Base-by-base conservation (phyloP, 2,113 vertebrate species). In the Anthoscopus minutus region DNA sequence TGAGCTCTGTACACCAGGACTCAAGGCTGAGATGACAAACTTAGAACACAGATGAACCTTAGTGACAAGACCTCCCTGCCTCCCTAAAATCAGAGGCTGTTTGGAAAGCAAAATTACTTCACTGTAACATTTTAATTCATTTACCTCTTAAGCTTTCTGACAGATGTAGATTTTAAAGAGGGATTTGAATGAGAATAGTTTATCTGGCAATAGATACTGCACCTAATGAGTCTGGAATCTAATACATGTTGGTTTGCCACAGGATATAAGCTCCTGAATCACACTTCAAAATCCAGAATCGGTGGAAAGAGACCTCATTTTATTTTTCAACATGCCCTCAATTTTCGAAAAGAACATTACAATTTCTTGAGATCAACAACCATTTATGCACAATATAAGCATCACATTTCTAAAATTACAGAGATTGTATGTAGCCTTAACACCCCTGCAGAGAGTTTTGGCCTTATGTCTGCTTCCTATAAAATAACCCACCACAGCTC, bases 121-220 rank as follows among this genome's bases (percentile, higher is more conserved):
- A 88, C 12, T 83, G 79, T 47, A 94, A 92, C 44, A 67, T 84
- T 92, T 94, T 93, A 81, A 92, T 94, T 81, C 90, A 35, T 64
- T 88, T 71, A 86, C 27, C n/a, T 67, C 90, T 53, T 50, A 78
- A 90, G 67, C 51, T 67, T 94, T 88, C 71, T 88, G 76, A 91
- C 76, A 95, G 85, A 53, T 71, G 56, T 21, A 28, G 47, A 73
- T 51, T 86, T 90, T 56, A 84, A 72, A 89, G 66, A 48, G 10
- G 35, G 31, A 84, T 92, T 60, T 88, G 47, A 89, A 70, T 45
- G 54, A 70, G 20, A 83, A 58, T 30, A 23, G 58, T 71, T 3
- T 78, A 78, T 25, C 35, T 94, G 80, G 64, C 76, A 93, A 67
- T 21, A 88, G 35, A 37, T 47, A 13, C 20, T 44, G 67, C 24